Evolutionary conservation across 1,140 invertebrate genomes (phyloP).

Genomic region (Mya arenaria): DNA sequence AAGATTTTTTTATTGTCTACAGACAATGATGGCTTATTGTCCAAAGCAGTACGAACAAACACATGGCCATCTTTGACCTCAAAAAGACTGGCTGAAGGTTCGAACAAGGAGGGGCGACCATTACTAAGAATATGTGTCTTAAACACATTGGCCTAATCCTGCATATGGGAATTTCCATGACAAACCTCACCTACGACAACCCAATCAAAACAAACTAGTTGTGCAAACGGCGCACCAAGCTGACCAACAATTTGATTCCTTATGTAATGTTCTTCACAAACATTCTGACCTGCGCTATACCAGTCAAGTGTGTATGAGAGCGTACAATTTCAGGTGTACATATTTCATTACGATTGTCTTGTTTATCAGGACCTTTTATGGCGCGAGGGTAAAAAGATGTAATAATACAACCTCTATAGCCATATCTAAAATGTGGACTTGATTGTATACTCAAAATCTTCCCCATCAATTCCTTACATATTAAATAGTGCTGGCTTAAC

Average conservation of each 20-base stretch:
- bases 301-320: neutral
- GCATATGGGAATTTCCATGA: conserved; percentile 7
- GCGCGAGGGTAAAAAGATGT: neutral
- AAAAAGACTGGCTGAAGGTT: neutral
- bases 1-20: conserved; percentile 56
- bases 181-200: conserved; percentile 42
- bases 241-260: conserved; percentile 25
- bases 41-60: neutral
- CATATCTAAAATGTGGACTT: neutral
- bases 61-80: neutral
- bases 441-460: neutral
- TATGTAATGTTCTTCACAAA: conserved; percentile 2
- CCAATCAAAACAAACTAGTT: conserved; percentile 48
- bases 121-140: conserved; percentile 30
- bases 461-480: neutral
- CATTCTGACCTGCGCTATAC: neutral
- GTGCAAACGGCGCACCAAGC: conserved; percentile 26
- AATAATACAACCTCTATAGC: neutral
- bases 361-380: conserved; percentile 38
- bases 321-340: too few relatives aligned
- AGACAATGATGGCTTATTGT: conserved; percentile 43
- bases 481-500: neutral
- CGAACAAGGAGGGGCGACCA: conserved; percentile 5
- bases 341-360: neutral
- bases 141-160: conserved; percentile 5